Percentiles rank a stretch among this genome's conserved stretches.
These are phyloP conservation scores for Drosophila ironensis DNA, from an alignment of 1,140 invertebrate genomes.

Conservation along the genomic window DNA sequence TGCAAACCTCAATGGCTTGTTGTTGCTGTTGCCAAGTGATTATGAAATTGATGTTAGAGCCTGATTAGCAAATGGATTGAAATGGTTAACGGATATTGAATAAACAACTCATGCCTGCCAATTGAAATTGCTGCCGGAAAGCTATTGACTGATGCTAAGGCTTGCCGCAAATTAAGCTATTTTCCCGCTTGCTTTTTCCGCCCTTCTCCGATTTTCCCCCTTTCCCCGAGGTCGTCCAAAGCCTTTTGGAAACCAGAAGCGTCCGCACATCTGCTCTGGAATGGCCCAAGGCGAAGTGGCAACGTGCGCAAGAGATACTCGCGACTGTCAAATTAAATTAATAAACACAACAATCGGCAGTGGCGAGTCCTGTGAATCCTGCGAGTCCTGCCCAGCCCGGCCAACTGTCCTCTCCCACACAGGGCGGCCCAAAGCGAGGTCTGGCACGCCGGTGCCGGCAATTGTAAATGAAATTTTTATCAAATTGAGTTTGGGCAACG, in stretches of 20 bases:
- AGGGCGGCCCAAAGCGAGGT: neutral
- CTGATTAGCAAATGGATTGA: constrained; percentile 52
- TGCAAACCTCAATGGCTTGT: no score
- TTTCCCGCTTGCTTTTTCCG: neutral
- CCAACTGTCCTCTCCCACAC: constrained; percentile 73
- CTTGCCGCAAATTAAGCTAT: constrained; percentile 45
- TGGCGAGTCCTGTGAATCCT: constrained; percentile 13
- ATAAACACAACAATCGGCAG: constrained; percentile 77
- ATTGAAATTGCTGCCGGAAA: neutral
- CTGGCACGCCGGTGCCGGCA: constrained; percentile 34
- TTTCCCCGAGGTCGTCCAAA: neutral
- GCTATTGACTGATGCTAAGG: constrained; percentile 11
- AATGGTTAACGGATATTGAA: constrained; percentile 33
- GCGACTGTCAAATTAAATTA: constrained; percentile 79
- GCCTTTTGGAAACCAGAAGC: constrained; percentile 36
- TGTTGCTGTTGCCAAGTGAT: constrained; percentile 30
- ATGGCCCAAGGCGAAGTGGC: constrained; percentile 46
- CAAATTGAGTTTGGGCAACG: constrained; percentile 66
- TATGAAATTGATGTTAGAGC: constrained; percentile 36
- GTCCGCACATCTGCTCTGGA: constrained; percentile 55
- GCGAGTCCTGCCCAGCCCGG: constrained; percentile 3
- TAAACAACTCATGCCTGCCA: constrained; percentile 25
- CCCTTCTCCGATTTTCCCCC: neutral
- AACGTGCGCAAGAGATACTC: constrained; percentile 41
- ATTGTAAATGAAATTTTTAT: constrained; percentile 76